These are phyloP conservation scores for Aix galericulata DNA, from an alignment of 2,113 vertebrate species.

Conservation along the genomic window DNA sequence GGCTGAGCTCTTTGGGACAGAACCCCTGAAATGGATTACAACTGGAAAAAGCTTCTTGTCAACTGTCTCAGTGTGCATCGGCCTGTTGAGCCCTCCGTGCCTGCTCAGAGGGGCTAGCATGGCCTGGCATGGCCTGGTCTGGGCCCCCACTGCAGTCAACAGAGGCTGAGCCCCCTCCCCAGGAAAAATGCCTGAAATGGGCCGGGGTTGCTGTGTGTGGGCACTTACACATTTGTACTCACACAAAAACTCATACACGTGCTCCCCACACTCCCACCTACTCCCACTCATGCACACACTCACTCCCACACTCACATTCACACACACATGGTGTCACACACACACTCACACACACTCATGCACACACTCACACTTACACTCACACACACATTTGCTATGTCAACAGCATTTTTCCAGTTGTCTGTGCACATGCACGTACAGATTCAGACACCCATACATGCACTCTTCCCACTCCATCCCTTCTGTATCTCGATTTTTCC, in stretches of 20 bases:
- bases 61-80: neutral
- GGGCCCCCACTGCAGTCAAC: too few relatives aligned
- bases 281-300: too few relatives aligned
- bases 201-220: neutral
- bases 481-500: neutral
- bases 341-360: too few relatives aligned
- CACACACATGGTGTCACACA: too few relatives aligned
- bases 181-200: fast-evolving
- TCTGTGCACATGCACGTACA: neutral
- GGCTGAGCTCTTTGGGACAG: neutral
- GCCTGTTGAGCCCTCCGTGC: neutral
- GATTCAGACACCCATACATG: too few relatives aligned
- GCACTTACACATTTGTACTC: too few relatives aligned
- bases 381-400: neutral
- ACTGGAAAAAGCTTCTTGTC: neutral
- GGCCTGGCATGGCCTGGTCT: too few relatives aligned
- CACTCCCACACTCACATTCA: neutral
- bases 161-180: fast-evolving
- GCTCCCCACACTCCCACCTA: too few relatives aligned
- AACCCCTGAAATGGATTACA: neutral
- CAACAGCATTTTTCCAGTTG: neutral
- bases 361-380: too few relatives aligned
- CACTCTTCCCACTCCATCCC: neutral
- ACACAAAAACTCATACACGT: too few relatives aligned
- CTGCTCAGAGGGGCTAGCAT: neutral